Conservation (phyloP, 2,797 vertebrate genomes). For the Enteromius viviparus region DNA sequence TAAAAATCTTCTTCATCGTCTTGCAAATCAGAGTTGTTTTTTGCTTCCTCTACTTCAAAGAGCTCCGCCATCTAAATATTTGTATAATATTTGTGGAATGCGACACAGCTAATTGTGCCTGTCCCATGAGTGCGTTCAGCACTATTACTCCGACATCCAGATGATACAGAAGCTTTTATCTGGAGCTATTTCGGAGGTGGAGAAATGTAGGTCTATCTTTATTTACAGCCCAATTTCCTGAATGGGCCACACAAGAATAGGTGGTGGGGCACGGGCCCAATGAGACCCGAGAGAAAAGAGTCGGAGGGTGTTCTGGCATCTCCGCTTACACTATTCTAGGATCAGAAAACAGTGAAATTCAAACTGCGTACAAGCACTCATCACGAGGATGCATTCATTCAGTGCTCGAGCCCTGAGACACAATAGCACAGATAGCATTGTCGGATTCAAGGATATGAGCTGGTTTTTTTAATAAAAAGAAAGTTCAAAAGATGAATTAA, state of each 20-base stretch:
- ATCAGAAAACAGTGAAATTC: slow-evolving; percentile 12
- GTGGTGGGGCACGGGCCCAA: slow-evolving; percentile 33
- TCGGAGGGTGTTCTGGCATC: slow-evolving; percentile 35
- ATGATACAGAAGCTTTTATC: slow-evolving; percentile 64
- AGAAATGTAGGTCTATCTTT: slow-evolving; percentile 40
- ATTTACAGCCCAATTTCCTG: slow-evolving; percentile 58
- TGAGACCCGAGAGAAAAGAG: slow-evolving; percentile 32
- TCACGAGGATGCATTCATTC: slow-evolving; percentile 29
- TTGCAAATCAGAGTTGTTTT: slow-evolving; percentile 45
- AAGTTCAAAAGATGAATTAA: not conserved
- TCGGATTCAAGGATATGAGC: not conserved
- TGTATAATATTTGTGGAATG: slow-evolving; percentile 69
- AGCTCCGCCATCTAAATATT: slow-evolving; percentile 66
- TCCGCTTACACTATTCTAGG: slow-evolving; percentile 44
- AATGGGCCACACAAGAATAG: slow-evolving; percentile 52
- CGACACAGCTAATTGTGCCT: slow-evolving; percentile 66
- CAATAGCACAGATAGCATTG: not conserved
- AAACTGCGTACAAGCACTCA: slow-evolving; percentile 11
- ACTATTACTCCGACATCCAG: slow-evolving; percentile 63
- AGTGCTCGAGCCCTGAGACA: not conserved
- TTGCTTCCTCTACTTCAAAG: slow-evolving; percentile 68
- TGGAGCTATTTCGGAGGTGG: slow-evolving; percentile 42
- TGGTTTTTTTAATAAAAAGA: not conserved
- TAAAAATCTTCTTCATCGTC: not conserved
- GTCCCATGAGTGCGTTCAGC: slow-evolving; percentile 62